These are phyloP conservation scores for Antheraea yamamai DNA, from an alignment of 2,888 invertebrate genomes.

Conservation along the genomic window DNA sequence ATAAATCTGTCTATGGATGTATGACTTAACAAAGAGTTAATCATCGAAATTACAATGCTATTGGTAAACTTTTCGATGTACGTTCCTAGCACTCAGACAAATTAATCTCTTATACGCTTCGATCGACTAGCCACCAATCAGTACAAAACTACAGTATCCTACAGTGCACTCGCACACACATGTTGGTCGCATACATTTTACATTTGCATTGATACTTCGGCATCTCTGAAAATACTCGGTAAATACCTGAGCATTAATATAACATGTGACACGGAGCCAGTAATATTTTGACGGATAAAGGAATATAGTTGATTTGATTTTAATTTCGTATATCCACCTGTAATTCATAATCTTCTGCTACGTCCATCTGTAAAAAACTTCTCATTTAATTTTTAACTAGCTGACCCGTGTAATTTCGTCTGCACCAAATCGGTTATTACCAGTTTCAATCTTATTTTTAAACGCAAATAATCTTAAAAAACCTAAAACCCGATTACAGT, in stretches of 20 bases:
- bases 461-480: too few species aligned
- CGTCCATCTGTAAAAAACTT: too few species aligned
- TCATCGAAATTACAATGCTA: conserved; percentile 24
- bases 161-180: conserved; percentile 24
- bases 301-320: too few species aligned
- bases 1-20: neutral
- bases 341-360: too few species aligned
- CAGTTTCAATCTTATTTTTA: too few species aligned
- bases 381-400: too few species aligned
- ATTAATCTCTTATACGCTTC: conserved; percentile 54
- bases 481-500: too few species aligned
- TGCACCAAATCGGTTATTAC: too few species aligned
- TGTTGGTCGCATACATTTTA: conserved; percentile 39
- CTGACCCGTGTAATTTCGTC: too few species aligned
- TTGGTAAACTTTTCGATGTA: conserved; percentile 34
- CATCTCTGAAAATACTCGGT: neutral
- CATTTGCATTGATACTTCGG: conserved; percentile 54
- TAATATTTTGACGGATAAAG: too few species aligned
- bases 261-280: neutral
- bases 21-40: conserved; percentile 7
- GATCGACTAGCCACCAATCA: conserved; percentile 53
- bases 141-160: conserved; percentile 41
- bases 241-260: neutral
- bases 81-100: conserved; percentile 53
- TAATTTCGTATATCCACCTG: too few species aligned